Conservation (phyloP, 2,888 invertebrate species). For the Tetragonisca angustula region DNA sequence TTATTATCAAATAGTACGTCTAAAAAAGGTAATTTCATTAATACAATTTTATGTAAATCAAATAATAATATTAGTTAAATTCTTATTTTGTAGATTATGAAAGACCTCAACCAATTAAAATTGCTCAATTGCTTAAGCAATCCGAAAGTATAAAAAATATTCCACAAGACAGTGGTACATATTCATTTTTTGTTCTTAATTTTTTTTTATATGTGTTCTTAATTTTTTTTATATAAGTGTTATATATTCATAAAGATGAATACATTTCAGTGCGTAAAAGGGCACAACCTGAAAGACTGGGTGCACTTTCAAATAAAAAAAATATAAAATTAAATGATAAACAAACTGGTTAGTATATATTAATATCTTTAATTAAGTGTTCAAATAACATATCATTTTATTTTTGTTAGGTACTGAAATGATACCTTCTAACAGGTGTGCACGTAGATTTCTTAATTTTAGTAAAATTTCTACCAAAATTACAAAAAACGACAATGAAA, state of each 20-base stretch:
- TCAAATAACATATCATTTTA: neutral
- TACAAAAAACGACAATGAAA: slow-evolving; percentile 19
- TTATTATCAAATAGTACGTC: neutral
- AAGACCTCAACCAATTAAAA: slow-evolving; percentile 44
- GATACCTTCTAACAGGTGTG: neutral
- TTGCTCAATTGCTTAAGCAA: slow-evolving; percentile 25
- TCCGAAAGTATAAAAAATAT: slow-evolving; percentile 9
- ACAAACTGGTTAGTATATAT: slow-evolving; percentile 32
- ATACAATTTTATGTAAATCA: neutral
- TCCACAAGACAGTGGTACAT: slow-evolving; percentile 39
- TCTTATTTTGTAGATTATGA: slow-evolving; percentile 17
- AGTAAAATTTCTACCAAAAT: neutral
- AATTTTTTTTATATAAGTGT: neutral
- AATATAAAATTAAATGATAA: neutral
- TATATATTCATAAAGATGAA: neutral
- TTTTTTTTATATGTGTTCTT: neutral
- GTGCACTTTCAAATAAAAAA: neutral
- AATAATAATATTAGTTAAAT: neutral
- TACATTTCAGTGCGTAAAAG: slow-evolving; percentile 38
- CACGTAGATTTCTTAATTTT: slow-evolving; percentile 52
- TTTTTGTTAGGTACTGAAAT: slow-evolving; percentile 1
- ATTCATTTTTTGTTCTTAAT: slow-evolving; percentile 5
- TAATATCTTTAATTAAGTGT: neutral
- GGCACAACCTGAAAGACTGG: slow-evolving; percentile 50
- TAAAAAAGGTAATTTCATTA: slow-evolving; percentile 20